These are phyloP conservation scores for Machaerirhynchus nigripectus DNA, from an alignment of 2,113 vertebrate genomes.

Conservation along the genomic window DNA sequence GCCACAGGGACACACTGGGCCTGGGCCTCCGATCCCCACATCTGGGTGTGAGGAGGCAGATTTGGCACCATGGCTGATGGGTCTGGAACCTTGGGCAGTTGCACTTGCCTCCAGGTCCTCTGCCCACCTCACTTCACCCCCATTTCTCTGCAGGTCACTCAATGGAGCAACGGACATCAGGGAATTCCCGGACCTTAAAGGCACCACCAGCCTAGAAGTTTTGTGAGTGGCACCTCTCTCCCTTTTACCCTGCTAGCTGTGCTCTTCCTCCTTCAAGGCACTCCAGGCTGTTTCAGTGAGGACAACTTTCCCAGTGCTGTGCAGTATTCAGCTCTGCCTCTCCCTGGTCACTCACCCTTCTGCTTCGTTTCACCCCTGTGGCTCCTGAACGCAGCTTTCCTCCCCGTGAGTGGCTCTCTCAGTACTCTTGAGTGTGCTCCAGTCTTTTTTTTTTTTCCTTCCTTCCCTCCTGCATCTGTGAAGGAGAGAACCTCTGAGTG, in stretches of 20 bases:
- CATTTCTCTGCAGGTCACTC: slow-evolving; percentile 78
- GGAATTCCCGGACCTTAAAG: slow-evolving; percentile 92
- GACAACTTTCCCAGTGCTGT: not conserved
- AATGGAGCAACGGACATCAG: slow-evolving; percentile 88
- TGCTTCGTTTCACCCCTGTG: slow-evolving; percentile 36
- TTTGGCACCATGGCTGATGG: not conserved
- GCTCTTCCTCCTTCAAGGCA: slow-evolving; percentile 7
- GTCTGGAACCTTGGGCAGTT: not conserved
- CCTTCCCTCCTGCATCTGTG: not conserved
- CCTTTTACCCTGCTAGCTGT: not conserved
- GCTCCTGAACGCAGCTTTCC: slow-evolving; percentile 28
- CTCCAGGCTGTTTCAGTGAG: not conserved
- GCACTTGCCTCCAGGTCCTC: not conserved
- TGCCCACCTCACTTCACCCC: not conserved
- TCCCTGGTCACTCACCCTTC: slow-evolving; percentile 29
- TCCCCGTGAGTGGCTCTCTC: slow-evolving; percentile 5
- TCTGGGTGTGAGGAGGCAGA: not conserved
- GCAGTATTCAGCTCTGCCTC: slow-evolving; percentile 40
- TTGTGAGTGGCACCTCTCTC: slow-evolving; percentile 79
- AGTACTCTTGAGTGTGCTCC: not conserved
- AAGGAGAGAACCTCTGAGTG: not conserved
- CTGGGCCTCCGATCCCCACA: not conserved
- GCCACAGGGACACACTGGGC: rapidly evolving
- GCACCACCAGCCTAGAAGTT: slow-evolving; percentile 92
- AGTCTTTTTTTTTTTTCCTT: not conserved